phyloP scores from a whole-genome alignment of 30 jellyfish, hydroid and myxozoan genomes.

The Hydractinia symbiolongicarpus region DNA sequence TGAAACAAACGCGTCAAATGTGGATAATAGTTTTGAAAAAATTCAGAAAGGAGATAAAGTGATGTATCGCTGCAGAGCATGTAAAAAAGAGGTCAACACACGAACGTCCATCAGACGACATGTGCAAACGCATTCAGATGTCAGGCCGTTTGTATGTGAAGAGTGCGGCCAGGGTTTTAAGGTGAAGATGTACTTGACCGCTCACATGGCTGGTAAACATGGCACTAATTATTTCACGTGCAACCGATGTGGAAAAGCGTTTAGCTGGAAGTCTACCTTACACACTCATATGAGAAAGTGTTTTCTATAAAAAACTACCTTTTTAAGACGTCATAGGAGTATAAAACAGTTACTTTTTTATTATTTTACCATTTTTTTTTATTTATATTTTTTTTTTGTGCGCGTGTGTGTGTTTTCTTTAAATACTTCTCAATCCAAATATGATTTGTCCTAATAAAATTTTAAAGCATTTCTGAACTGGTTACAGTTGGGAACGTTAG shows the following conservation, averaged over 20 bases:
- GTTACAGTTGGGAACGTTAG: too few relatives aligned
- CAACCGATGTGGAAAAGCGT: constrained; percentile 6
- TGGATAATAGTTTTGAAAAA: constrained; percentile 5
- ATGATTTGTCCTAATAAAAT: too few relatives aligned
- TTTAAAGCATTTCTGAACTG: too few relatives aligned
- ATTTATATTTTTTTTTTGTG: too few relatives aligned
- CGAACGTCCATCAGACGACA: constrained; percentile 21
- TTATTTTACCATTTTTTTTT: too few relatives aligned
- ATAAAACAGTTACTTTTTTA: too few relatives aligned
- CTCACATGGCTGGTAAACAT: constrained; percentile 22
- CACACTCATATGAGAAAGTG: constrained; percentile 18
- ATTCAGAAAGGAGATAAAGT: neutral
- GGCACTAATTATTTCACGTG: neutral
- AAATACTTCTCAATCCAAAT: too few relatives aligned
- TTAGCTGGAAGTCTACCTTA: constrained; percentile 18
- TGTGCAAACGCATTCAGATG: constrained; percentile 17
- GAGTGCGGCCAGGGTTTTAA: constrained; percentile 18
- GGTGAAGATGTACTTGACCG: constrained; percentile 4
- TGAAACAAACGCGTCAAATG: neutral
- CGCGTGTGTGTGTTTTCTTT: too few relatives aligned
- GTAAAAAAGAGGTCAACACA: neutral
- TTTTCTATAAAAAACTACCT: too few relatives aligned
- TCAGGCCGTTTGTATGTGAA: constrained; percentile 18
- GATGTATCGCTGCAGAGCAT: neutral
- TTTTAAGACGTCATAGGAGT: too few relatives aligned